A percentile compares a stretch with the other conserved stretches of the same genome.
Conservation (phyloP, 2,797 vertebrate species). For the Channa striata region DNA sequence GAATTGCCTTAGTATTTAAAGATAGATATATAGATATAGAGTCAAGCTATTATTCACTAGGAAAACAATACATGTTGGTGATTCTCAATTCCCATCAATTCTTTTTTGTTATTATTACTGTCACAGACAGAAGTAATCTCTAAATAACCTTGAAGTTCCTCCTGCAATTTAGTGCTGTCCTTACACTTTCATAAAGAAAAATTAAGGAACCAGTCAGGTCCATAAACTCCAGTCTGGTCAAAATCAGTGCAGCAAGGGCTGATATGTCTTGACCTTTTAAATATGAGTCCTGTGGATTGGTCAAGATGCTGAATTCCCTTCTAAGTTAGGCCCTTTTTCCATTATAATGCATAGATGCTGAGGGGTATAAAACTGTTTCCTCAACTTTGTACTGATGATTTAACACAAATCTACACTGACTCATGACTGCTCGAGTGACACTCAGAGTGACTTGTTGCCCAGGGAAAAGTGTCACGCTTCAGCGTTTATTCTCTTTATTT, state of each 20-base stretch:
- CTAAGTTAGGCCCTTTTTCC: not conserved
- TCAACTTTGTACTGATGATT: slow-evolving; percentile 67
- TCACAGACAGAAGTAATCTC: not conserved
- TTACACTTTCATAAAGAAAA: too few relatives aligned
- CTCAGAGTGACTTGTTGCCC: slow-evolving; percentile 33
- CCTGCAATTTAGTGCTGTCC: too few relatives aligned
- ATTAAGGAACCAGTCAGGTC: too few relatives aligned
- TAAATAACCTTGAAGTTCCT: not conserved
- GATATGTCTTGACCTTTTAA: too few relatives aligned
- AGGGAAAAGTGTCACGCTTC: slow-evolving; percentile 6
- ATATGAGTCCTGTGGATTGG: too few relatives aligned
- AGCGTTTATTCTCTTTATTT: slow-evolving; percentile 12
- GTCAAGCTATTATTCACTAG: too few relatives aligned
- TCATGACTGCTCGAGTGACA: slow-evolving; percentile 44
- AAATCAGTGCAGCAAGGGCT: too few relatives aligned
- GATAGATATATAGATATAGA: too few relatives aligned
- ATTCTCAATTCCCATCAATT: slow-evolving; percentile 8
- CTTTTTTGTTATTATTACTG: not conserved
- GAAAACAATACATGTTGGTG: slow-evolving; percentile 14
- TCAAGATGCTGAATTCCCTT: too few relatives aligned
- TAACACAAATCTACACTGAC: slow-evolving; percentile 47
- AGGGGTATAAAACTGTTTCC: slow-evolving; percentile 48
- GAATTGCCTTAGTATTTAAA: slow-evolving; percentile 28
- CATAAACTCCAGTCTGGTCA: too few relatives aligned
- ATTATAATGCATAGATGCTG: not conserved